Base-by-base conservation (phyloP, 2,888 invertebrate genomes). In the Hartigia nigra region DNA sequence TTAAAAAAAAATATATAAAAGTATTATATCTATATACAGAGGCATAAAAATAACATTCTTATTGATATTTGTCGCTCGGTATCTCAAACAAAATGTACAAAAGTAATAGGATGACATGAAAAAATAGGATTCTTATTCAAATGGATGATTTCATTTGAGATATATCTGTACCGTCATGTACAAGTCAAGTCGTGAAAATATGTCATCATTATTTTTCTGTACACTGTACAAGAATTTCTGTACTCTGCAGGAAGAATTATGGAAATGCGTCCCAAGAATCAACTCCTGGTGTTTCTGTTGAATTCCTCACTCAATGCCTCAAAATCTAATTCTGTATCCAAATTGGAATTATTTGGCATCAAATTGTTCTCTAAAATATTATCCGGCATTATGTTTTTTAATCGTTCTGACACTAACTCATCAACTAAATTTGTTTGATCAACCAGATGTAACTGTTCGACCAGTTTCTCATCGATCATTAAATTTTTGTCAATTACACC, bases 231-330 rank as follows among this genome's bases (percentile, higher is more conserved):
- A 12, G 31, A 31, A 34, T 23, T 32, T 72, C 72, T 34, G 72
- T 72, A 55, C 55, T 55, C 55, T 23, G 4, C 23, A 70, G 69
- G 32, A 81, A 77, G 74, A 70, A 79, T 75, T 37, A 76, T 69
- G 23, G 69, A 72, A 70, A 31, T 31, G 31, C 12, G 23, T 69
- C 74, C 75, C 12, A 74, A 78, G 75, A 88, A 90, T 91, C 90
- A 91, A 85, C 90, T 90, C 76, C 89, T 88, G 35, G 90, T 90
- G 81, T 89, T 90, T 79, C 90, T 85, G 79, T 88, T 90, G 76
- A 92, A 91, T 83, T 92, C 91, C 78, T 91, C 90, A 76, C 89
- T 91, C 32, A 92, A 83, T 70, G 89, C 90, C 69, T 89, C 90
- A 80, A 92, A 92, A 83, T 91, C 91, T 14, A 91, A 85, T 74